Percentiles rank a stretch among this genome's conserved stretches.
Conservation (phyloP, 2,888 invertebrate species). For the Euspilapteryx auroguttella region DNA sequence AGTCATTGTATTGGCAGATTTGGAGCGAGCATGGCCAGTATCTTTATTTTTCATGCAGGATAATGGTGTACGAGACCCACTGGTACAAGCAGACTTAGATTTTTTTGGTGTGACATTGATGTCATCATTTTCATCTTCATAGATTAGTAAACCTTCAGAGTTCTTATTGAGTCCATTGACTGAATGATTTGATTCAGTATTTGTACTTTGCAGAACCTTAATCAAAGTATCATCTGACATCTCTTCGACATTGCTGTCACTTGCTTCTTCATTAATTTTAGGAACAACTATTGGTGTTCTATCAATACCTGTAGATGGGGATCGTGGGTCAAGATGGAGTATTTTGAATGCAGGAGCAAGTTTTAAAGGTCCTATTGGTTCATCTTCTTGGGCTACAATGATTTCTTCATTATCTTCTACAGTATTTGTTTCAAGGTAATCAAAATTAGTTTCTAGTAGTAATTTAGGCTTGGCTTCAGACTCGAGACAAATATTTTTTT, state of each 20-base stretch:
- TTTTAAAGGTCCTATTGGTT: not conserved
- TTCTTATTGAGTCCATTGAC: slow-evolving; percentile 24
- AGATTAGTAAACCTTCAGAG: slow-evolving; percentile 55
- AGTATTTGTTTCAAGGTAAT: slow-evolving; percentile 46
- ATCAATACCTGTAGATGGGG: slow-evolving; percentile 46
- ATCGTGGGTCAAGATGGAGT: slow-evolving; percentile 41
- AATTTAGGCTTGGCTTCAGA: slow-evolving; percentile 31
- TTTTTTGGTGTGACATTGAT: slow-evolving; percentile 34
- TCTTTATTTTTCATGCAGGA: slow-evolving; percentile 56
- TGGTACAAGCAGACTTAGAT: slow-evolving; percentile 25
- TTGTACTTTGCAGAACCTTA: slow-evolving; percentile 38
- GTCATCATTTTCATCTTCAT: slow-evolving; percentile 48
- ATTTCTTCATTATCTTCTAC: slow-evolving; percentile 16
- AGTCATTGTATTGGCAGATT: slow-evolving; percentile 37
- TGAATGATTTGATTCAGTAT: slow-evolving; percentile 26
- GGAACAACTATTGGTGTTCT: slow-evolving; percentile 48
- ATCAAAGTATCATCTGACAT: slow-evolving; percentile 50
- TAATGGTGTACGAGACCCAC: slow-evolving; percentile 43
- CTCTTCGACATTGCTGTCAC: slow-evolving; percentile 37
- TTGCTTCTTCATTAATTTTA: slow-evolving; percentile 17
- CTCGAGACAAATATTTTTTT: slow-evolving; percentile 25
- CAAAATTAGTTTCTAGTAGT: slow-evolving; percentile 64
- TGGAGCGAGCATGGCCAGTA: slow-evolving; percentile 32
- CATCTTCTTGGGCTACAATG: slow-evolving; percentile 8
- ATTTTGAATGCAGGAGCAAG: slow-evolving; percentile 17